phyloP scores from a whole-genome alignment of 1,140 invertebrate species.

The Meloidogyne floridensis region DNA sequence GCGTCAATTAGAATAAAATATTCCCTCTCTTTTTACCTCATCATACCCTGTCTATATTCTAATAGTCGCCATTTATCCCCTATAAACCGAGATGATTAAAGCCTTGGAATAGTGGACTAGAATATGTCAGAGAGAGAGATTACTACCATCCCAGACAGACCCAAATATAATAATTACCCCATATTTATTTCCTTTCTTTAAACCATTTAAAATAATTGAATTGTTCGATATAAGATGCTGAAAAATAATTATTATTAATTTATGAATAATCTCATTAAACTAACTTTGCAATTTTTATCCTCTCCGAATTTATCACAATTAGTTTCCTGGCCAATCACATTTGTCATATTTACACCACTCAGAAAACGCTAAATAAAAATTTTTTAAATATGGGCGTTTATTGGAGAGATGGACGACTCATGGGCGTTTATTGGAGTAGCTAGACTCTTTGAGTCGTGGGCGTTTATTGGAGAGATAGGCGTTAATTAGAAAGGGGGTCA shows the following conservation, averaged over 20 bases:
- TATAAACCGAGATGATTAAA: too few species aligned
- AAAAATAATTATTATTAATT: constrained; percentile 12
- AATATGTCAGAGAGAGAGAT: too few species aligned
- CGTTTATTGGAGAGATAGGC: constrained; percentile 4
- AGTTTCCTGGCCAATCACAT: constrained; percentile 46
- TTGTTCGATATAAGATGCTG: constrained; percentile 24
- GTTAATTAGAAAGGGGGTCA: too few species aligned
- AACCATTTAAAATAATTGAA: constrained; percentile 24
- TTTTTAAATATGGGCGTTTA: neutral
- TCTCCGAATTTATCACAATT: constrained; percentile 48
- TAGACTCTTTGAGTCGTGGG: too few species aligned
- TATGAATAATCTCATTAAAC: neutral
- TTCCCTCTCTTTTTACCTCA: constrained; percentile 26
- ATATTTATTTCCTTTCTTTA: constrained; percentile 15
- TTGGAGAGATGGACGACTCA: too few species aligned
- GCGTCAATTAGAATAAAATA: neutral
- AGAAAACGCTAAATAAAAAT: constrained; percentile 43
- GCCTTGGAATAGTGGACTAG: too few species aligned
- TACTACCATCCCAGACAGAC: too few species aligned
- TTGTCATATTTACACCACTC: constrained; percentile 57
- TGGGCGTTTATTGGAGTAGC: constrained; percentile 3
- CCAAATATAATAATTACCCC: constrained; percentile 24
- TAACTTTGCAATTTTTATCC: constrained; percentile 50
- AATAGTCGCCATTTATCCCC: too few species aligned
- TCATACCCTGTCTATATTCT: too few species aligned